Percentiles rank a stretch among this genome's conserved stretches.
These are phyloP conservation scores for Formica selysi DNA, from an alignment of 1,140 invertebrate species.

Conservation along the genomic window DNA sequence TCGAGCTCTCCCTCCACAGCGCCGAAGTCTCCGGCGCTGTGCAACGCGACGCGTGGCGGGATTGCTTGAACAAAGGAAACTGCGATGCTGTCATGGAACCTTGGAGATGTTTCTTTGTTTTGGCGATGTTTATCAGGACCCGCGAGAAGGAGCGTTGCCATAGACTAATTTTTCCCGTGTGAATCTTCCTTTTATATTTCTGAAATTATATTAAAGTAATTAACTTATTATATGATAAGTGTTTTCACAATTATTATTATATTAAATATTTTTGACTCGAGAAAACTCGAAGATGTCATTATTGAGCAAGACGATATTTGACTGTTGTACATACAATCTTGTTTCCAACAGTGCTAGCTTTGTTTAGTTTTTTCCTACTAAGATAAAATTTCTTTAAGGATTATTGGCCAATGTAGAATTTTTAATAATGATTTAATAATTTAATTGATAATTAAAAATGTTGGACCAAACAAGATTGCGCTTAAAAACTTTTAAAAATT, in stretches of 20 bases:
- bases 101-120: constrained; percentile 66
- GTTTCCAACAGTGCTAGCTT: not conserved
- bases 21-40: constrained; percentile 68
- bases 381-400: constrained; percentile 8
- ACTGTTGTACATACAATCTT: not conserved
- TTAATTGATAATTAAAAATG: not conserved
- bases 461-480: not conserved
- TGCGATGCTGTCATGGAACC: constrained; percentile 48
- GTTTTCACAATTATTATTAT: not conserved
- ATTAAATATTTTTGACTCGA: not conserved
- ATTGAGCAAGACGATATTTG: not conserved
- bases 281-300: not conserved
- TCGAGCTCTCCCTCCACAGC: constrained; percentile 64
- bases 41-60: constrained; percentile 54
- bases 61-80: constrained; percentile 70
- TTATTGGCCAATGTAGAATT: constrained; percentile 32
- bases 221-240: not conserved
- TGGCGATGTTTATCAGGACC: not conserved
- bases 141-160: not conserved
- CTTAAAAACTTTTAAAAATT: not conserved
- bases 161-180: not conserved
- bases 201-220: constrained; percentile 8
- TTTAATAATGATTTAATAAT: constrained; percentile 22
- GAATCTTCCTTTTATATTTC: not conserved
- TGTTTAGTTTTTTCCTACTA: constrained; percentile 2